Conservation (phyloP, 2,888 invertebrate species). For the Aelia acuminata region DNA sequence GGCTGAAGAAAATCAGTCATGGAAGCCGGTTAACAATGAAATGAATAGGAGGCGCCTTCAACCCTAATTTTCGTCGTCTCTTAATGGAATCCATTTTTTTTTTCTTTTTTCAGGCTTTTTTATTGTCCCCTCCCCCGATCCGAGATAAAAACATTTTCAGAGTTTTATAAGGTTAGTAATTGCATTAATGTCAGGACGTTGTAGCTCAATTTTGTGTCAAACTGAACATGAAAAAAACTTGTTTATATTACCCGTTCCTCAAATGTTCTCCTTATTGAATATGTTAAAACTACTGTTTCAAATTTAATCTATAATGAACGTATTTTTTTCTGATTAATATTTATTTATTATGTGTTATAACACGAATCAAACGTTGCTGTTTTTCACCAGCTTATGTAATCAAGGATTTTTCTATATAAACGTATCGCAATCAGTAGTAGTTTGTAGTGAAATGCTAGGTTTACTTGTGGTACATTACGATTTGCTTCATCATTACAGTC, state of each 20-base stretch:
- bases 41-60: not conserved
- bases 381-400: too few relatives aligned
- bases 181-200: not conserved
- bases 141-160: not conserved
- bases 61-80: not conserved
- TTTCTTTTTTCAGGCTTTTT: not conserved
- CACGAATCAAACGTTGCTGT: too few relatives aligned
- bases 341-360: too few relatives aligned
- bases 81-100: not conserved
- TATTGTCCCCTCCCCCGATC: not conserved
- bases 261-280: not conserved
- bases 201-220: not conserved
- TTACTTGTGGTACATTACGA: too few relatives aligned
- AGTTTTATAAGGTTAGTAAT: not conserved
- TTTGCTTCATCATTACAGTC: too few relatives aligned
- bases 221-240: not conserved
- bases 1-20: too few relatives aligned
- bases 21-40: not conserved
- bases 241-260: not conserved
- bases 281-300: too few relatives aligned
- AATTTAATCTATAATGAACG: too few relatives aligned
- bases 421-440: too few relatives aligned
- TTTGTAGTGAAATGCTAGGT: too few relatives aligned
- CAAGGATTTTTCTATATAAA: too few relatives aligned
- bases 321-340: too few relatives aligned